Evolutionary conservation across 2,888 invertebrate genomes (phyloP).

Genomic region (Vanessa cardui): DNA sequence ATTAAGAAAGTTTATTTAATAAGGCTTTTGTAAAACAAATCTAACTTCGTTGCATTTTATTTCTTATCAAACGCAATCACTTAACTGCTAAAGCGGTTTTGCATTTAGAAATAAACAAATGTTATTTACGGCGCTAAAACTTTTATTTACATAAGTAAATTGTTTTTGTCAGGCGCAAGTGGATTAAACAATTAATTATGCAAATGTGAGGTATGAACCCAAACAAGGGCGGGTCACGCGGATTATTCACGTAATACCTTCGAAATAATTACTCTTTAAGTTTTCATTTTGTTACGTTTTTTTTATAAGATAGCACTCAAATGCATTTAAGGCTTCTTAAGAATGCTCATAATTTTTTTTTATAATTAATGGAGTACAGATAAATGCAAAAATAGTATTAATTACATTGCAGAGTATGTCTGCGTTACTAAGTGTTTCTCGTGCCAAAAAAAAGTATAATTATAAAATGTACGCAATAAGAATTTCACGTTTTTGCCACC

Average conservation of each 20-base stretch:
- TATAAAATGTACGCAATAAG: no score
- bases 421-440: no score
- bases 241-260: slow-evolving; percentile 15
- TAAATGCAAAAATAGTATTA: no score
- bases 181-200: slow-evolving; percentile 71
- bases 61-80: slow-evolving; percentile 35
- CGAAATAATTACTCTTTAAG: slow-evolving; percentile 12
- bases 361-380: no score
- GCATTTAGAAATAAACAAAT: slow-evolving; percentile 31
- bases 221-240: slow-evolving; percentile 20
- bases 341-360: no score
- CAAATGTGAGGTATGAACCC: slow-evolving; percentile 50
- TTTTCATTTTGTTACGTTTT: slow-evolving; percentile 11
- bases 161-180: slow-evolving; percentile 49
- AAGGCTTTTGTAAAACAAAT: slow-evolving; percentile 6
- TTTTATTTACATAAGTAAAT: slow-evolving; percentile 48
- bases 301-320: not conserved
- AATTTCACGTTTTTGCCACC: no score
- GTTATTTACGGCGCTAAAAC: slow-evolving; percentile 34
- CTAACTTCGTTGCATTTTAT: slow-evolving; percentile 19
- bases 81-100: slow-evolving; percentile 20
- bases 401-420: no score
- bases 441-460: no score
- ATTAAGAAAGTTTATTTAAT: not conserved
- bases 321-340: not conserved